A percentile compares a stretch with the other conserved stretches of the same genome.
Evolutionary conservation across 2,888 invertebrate genomes (phyloP).

Genomic region (Spodoptera picta): DNA sequence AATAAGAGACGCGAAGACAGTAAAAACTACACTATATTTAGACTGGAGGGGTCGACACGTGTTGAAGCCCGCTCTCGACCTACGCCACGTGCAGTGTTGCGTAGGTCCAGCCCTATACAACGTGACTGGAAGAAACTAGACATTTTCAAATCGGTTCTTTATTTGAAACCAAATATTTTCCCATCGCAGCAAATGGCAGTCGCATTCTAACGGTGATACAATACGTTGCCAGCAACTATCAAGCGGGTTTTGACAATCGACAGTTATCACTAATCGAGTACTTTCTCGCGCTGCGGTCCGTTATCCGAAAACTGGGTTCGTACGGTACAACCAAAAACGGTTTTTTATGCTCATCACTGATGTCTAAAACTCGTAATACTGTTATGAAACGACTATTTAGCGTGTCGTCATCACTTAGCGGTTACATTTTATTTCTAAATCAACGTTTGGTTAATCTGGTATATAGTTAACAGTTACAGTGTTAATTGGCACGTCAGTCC

Average conservation of each 20-base stretch:
- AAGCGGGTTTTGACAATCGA: conserved; percentile 73
- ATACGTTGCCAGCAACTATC: conserved; percentile 56
- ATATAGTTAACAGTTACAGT: conserved; percentile 16
- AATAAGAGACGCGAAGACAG: conserved; percentile 19
- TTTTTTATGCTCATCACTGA: conserved; percentile 79
- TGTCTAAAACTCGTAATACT: conserved; percentile 82
- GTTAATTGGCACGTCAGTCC: conserved; percentile 23
- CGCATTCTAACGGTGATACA: conserved; percentile 68
- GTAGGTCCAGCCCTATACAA: conserved; percentile 32
- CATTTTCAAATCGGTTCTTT: conserved; percentile 1
- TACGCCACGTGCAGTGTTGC: conserved; percentile 23
- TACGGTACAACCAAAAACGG: conserved; percentile 83
- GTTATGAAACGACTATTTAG: conserved; percentile 82
- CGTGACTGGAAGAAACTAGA: conserved; percentile 10
- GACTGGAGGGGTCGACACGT: conserved; percentile 25
- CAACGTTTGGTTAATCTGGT: conserved; percentile 38
- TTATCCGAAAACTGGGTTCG: conserved; percentile 85
- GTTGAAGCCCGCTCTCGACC: conserved; percentile 21
- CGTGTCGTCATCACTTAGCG: conserved; percentile 77
- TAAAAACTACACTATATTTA: conserved; percentile 37
- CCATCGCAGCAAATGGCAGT: conserved; percentile 24
- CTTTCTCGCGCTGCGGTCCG: conserved; percentile 77
- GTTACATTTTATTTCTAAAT: conserved; percentile 56
- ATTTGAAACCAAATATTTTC: conserved; percentile 31
- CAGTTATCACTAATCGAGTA: conserved; percentile 85